A percentile compares a stretch with the other conserved stretches of the same genome.
Conservation (phyloP, 2,797 vertebrate genomes). For the Distichodus sexfasciatus region DNA sequence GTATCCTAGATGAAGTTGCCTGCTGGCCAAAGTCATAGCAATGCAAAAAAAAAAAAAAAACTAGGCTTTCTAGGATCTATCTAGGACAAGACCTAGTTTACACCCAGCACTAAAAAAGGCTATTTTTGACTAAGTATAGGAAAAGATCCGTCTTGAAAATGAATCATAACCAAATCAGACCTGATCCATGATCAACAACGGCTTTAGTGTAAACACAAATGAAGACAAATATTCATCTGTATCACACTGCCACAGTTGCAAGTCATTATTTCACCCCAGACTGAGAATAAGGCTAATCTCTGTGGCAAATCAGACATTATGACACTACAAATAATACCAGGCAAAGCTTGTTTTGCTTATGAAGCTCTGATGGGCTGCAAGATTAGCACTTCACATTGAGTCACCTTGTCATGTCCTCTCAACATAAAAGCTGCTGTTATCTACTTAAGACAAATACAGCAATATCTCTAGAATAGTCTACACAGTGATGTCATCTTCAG, state of each 20-base stretch:
- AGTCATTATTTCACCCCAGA: too few species aligned
- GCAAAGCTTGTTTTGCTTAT: background rate
- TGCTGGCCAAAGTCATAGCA: slow-evolving; percentile 9
- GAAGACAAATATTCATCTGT: background rate
- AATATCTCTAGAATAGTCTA: too few species aligned
- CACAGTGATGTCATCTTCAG: too few species aligned
- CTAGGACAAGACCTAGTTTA: background rate
- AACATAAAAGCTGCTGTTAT: background rate
- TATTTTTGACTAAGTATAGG: background rate
- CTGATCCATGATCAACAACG: background rate
- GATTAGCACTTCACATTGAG: background rate
- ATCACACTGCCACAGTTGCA: background rate
- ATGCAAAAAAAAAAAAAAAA: background rate
- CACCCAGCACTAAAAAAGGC: background rate
- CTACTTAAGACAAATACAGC: too few species aligned
- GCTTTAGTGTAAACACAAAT: background rate
- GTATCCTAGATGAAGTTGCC: slow-evolving; percentile 5
- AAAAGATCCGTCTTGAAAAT: background rate
- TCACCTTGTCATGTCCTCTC: background rate
- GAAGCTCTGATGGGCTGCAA: background rate
- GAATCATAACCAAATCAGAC: background rate
- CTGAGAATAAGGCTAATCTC: background rate
- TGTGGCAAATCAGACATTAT: background rate
- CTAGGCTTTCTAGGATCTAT: background rate
- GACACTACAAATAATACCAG: background rate